These are phyloP conservation scores for Eugnorisma glareosa DNA, from an alignment of 2,888 invertebrate species.

Conservation along the genomic window DNA sequence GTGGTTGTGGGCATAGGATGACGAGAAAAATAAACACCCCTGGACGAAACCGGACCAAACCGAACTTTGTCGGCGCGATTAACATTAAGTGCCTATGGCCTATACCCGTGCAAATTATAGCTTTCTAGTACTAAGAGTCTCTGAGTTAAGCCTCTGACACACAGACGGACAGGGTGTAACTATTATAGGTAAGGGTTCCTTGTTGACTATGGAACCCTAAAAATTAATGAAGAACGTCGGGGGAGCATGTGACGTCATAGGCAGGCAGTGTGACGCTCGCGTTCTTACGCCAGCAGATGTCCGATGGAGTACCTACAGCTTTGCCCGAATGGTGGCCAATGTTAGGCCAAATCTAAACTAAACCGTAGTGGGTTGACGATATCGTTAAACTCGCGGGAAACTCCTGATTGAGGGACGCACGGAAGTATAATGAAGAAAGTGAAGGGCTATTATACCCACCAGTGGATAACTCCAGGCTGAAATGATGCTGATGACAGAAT, in stretches of 20 bases:
- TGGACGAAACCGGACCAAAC: too few relatives aligned
- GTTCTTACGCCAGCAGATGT: background rate
- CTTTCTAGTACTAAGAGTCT: too few relatives aligned
- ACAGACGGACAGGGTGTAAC: background rate
- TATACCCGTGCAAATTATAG: too few relatives aligned
- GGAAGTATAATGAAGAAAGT: background rate
- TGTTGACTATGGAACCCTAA: background rate
- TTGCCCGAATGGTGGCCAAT: background rate
- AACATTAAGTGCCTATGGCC: too few relatives aligned
- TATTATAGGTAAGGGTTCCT: background rate
- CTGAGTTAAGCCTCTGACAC: too few relatives aligned
- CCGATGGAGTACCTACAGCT: background rate
- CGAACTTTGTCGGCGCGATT: too few relatives aligned
- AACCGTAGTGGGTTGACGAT: background rate
- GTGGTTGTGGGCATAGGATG: too few relatives aligned
- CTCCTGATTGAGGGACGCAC: background rate
- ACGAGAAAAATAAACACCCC: too few relatives aligned
- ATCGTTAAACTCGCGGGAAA: background rate
- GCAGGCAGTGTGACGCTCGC: background rate
- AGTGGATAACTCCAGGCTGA: background rate
- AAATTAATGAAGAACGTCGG: too few relatives aligned
- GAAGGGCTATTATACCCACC: background rate
- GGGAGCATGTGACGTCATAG: too few relatives aligned
- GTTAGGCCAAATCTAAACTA: background rate
- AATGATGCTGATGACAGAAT: background rate